phyloP scores from a whole-genome alignment of 1,140 invertebrate genomes.

The Conus betulinus region DNA sequence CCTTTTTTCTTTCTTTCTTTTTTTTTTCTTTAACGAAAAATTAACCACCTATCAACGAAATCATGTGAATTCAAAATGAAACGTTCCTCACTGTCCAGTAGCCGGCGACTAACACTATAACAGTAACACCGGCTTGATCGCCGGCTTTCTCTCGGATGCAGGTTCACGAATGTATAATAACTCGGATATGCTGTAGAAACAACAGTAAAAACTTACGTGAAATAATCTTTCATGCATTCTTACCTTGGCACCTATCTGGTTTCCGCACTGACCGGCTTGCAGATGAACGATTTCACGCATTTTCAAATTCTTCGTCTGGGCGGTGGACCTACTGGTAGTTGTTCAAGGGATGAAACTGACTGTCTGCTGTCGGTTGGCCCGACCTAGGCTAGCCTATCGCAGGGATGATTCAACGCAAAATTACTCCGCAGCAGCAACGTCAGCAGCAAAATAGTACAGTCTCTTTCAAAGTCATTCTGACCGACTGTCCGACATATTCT shows the following conservation, averaged over 20 bases:
- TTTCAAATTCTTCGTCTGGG: neutral
- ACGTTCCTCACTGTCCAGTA: no score
- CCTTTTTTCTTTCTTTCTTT: no score
- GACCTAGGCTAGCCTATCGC: neutral
- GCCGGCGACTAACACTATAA: no score
- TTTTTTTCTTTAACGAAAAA: no score
- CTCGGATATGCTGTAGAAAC: no score
- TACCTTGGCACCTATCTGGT: slow-evolving; percentile 87
- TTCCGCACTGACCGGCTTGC: slow-evolving; percentile 86
- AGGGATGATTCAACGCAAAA: neutral
- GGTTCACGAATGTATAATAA: no score
- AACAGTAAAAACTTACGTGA: neutral
- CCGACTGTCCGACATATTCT: neutral
- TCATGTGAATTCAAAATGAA: no score
- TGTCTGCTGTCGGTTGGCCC: neutral
- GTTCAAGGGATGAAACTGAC: neutral
- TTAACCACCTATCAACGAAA: no score
- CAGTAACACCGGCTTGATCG: no score
- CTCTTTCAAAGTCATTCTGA: neutral
- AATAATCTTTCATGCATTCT: slow-evolving; percentile 17
- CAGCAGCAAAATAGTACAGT: slow-evolving; percentile 16
- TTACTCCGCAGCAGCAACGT: slow-evolving; percentile 17
- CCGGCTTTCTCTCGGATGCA: no score
- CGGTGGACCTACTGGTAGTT: neutral
- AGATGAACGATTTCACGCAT: slow-evolving; percentile 89